phyloP scores from a whole-genome alignment of 2,113 vertebrate species.

The Corythaixoides concolor region DNA sequence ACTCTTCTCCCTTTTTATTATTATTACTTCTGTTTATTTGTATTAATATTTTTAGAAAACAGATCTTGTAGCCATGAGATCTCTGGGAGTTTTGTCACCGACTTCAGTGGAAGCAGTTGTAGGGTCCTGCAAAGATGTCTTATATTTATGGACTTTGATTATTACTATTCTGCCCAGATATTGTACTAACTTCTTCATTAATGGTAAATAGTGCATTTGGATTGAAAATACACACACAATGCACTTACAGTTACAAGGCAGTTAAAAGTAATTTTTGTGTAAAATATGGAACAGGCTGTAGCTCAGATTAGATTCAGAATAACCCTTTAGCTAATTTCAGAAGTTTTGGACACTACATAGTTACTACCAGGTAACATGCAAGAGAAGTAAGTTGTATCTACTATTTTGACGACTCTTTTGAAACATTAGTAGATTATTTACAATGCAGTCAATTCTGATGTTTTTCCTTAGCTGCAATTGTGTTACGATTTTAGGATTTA shows the following conservation, averaged over 20 bases:
- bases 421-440: background rate
- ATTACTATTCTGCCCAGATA: background rate
- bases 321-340: background rate
- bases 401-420: background rate
- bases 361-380: background rate
- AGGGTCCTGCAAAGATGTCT: background rate
- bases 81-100: background rate
- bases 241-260: background rate
- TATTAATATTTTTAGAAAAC: background rate
- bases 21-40: background rate
- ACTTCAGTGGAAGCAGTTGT: background rate
- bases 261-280: background rate
- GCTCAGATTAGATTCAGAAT: background rate
- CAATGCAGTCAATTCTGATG: background rate
- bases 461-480: background rate
- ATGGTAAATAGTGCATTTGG: background rate
- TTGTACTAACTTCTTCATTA: accelerated
- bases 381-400: background rate
- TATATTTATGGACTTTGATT: background rate
- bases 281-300: background rate
- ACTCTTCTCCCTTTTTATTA: background rate
- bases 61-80: background rate
- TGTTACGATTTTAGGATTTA: background rate
- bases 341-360: background rate
- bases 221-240: background rate